Percentiles rank a stretch among this genome's conserved stretches.
These are phyloP conservation scores for Micronycteris hirsuta DNA, from an alignment of 2,113 vertebrate genomes.

Conservation along the genomic window DNA sequence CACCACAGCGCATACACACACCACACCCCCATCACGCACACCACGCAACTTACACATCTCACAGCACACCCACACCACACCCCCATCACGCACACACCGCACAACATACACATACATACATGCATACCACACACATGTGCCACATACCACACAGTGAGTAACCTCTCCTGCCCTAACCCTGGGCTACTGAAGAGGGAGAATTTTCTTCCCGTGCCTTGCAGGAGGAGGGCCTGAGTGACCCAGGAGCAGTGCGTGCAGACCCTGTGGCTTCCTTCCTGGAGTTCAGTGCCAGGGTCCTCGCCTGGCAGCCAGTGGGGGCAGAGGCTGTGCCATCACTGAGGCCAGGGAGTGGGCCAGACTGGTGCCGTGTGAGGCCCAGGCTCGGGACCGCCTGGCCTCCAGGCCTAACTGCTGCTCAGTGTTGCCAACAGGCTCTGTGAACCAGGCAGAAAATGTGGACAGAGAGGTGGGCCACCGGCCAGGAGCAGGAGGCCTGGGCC, in stretches of 20 bases:
- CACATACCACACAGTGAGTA: neutral
- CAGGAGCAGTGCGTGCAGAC: neutral
- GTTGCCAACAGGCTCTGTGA: fast-evolving
- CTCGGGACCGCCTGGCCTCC: too few species aligned
- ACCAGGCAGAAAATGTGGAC: neutral
- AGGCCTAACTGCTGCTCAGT: neutral
- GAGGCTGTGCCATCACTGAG: fast-evolving
- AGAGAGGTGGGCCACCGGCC: neutral
- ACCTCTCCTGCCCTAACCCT: neutral
- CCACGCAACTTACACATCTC: too few species aligned
- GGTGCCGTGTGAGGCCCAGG: too few species aligned
- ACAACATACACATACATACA: neutral
- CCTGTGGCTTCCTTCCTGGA: too few species aligned
- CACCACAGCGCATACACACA: neutral
- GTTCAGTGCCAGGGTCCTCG: neutral
- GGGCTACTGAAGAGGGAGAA: neutral
- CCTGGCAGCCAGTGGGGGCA: neutral
- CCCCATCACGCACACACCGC: neutral
- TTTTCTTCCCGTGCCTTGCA: neutral
- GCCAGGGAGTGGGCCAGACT: too few species aligned
- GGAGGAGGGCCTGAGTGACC: neutral
- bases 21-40: too few species aligned
- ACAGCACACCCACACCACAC: neutral
- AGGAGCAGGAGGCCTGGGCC: neutral
- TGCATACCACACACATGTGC: too few species aligned